Conservation (phyloP, 2,888 invertebrate genomes). For the Thera britannica region DNA sequence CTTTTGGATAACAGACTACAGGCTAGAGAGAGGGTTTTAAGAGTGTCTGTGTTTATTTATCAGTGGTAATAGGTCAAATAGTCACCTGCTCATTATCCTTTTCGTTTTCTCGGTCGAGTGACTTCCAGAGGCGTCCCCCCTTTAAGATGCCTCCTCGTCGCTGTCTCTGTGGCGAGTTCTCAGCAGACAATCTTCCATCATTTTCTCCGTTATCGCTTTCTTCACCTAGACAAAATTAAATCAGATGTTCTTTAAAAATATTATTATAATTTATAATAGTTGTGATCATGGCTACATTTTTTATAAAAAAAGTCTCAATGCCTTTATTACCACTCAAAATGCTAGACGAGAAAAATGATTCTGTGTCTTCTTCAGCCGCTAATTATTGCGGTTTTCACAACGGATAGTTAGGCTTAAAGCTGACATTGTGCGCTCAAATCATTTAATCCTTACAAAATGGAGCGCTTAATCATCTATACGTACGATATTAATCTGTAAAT, state of each 20-base stretch:
- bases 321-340: too few relatives aligned
- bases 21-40: too few relatives aligned
- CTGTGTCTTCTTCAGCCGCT: too few relatives aligned
- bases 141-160: slow-evolving; percentile 90
- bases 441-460: too few relatives aligned
- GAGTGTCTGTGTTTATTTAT: too few relatives aligned
- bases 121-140: slow-evolving; percentile 91
- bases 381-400: neutral
- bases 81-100: slow-evolving; percentile 79
- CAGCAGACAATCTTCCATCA: slow-evolving; percentile 70
- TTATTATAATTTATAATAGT: neutral
- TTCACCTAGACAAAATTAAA: slow-evolving; percentile 56
- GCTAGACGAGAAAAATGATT: too few relatives aligned
- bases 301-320: too few relatives aligned
- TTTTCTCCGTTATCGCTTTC: slow-evolving; percentile 72
- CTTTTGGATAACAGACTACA: too few relatives aligned
- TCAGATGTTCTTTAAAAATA: neutral
- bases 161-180: slow-evolving; percentile 85
- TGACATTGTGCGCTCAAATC: too few relatives aligned
- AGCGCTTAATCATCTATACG: too few relatives aligned
- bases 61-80: neutral
- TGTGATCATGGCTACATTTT: neutral
- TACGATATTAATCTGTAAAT: too few relatives aligned
- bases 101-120: slow-evolving; percentile 76
- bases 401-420: too few relatives aligned